phyloP scores from a whole-genome alignment of 2,888 invertebrate genomes.

The Drosophila meridionalis region DNA sequence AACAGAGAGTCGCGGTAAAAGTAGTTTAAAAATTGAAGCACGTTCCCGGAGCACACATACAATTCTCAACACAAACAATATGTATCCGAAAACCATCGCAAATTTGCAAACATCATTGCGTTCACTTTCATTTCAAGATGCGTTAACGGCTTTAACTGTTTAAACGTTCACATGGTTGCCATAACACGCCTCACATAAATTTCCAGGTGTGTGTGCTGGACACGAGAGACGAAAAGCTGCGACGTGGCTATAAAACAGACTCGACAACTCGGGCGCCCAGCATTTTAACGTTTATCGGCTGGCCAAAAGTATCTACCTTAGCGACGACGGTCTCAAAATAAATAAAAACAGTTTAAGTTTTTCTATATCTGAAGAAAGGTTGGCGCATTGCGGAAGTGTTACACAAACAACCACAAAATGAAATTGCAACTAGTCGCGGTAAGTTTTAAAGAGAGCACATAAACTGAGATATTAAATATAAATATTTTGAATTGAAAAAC shows the following conservation, averaged over 20 bases:
- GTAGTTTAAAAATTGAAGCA: conserved; percentile 69
- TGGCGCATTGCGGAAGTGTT: conserved; percentile 58
- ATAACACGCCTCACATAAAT: conserved; percentile 72
- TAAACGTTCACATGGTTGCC: conserved; percentile 44
- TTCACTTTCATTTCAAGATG: conserved; percentile 77
- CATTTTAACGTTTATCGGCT: conserved; percentile 70
- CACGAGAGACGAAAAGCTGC: conserved; percentile 46
- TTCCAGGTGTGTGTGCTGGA: conserved; percentile 45
- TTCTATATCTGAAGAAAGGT: conserved; percentile 31
- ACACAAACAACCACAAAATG: conserved; percentile 45
- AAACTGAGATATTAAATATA: conserved; percentile 1
- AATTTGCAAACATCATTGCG: conserved; percentile 55
- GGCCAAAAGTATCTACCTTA: conserved; percentile 44
- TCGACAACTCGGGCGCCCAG: conserved; percentile 65
- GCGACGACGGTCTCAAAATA: conserved; percentile 37
- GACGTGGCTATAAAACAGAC: conserved; percentile 65
- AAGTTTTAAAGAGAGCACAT: conserved; percentile 55
- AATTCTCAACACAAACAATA: conserved; percentile 60
- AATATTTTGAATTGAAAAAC: conserved; percentile 9
- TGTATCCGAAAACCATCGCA: conserved; percentile 33
- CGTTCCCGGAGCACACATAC: conserved; percentile 55
- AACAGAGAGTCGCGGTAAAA: conserved; percentile 37
- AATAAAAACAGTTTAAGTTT: conserved; percentile 22
- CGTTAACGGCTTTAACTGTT: conserved; percentile 55
- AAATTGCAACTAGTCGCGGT: conserved; percentile 73